Evolutionary conservation across 2,113 vertebrate genomes (phyloP).

Genomic region (chimpanzee (Pan troglodytes)): DNA sequence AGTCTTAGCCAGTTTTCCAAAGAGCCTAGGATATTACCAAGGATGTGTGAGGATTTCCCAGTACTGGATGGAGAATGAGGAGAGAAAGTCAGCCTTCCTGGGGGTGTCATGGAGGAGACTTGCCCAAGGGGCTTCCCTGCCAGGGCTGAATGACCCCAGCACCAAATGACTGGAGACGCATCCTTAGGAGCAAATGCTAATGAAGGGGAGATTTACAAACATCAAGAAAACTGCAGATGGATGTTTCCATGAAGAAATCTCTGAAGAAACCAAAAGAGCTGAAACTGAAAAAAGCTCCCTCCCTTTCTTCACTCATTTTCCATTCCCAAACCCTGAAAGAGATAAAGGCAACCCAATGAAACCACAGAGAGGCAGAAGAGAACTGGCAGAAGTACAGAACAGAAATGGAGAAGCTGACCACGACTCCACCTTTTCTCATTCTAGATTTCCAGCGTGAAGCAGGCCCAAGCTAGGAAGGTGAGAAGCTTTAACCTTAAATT

Average conservation of each 20-base stretch:
- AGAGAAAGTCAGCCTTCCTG: neutral
- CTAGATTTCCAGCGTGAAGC: neutral
- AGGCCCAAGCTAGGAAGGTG: neutral
- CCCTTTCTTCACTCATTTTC: neutral
- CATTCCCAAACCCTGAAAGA: neutral
- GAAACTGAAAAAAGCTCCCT: neutral
- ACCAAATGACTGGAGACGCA: neutral
- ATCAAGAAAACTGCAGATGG: neutral
- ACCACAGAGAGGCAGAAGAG: neutral
- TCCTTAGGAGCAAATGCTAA: neutral
- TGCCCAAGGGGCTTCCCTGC: neutral
- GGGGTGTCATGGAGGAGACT: neutral
- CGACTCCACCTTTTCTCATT: neutral
- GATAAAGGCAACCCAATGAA: neutral
- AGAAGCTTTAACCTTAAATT: neutral
- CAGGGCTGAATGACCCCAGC: neutral
- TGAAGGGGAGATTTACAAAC: neutral
- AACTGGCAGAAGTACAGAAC: neutral
- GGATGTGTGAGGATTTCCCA: neutral
- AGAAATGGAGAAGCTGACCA: neutral
- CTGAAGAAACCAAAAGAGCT: neutral
- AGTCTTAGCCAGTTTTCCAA: slow-evolving; percentile 77
- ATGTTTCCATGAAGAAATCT: neutral
- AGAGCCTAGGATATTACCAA: slow-evolving; percentile 57
- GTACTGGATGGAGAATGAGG: neutral